phyloP scores from a whole-genome alignment of 2,797 vertebrate species.

The Yasuhikotakia modesta region DNA sequence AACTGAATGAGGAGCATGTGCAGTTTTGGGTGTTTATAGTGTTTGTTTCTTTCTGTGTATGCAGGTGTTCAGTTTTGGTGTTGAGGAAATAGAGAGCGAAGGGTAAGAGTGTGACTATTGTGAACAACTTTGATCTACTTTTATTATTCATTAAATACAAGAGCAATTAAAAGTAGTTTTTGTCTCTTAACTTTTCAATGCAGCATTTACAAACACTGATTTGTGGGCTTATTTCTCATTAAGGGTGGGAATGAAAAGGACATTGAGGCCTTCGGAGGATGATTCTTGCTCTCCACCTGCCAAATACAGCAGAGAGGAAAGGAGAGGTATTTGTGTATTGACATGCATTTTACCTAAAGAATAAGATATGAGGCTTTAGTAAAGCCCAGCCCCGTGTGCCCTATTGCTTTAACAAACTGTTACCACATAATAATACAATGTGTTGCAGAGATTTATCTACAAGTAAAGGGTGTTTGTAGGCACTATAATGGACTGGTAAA shows the following conservation, averaged over 20 bases:
- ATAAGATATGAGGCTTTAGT: too few relatives aligned
- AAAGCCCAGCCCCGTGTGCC: too few relatives aligned
- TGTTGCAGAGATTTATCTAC: too few relatives aligned
- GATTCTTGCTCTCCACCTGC: constrained; percentile 85
- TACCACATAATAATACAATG: too few relatives aligned
- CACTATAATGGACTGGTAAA: too few relatives aligned
- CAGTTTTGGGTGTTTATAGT: background rate
- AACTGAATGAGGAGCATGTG: background rate
- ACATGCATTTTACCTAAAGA: too few relatives aligned
- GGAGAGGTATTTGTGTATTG: constrained; percentile 82
- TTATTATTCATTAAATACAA: background rate
- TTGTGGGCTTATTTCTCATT: constrained; percentile 57
- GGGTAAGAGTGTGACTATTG: constrained; percentile 80
- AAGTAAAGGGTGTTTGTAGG: too few relatives aligned
- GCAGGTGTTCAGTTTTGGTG: constrained; percentile 89
- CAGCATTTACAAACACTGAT: too few relatives aligned
- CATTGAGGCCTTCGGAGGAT: constrained; percentile 89
- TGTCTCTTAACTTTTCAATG: too few relatives aligned
- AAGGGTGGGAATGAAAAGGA: constrained; percentile 91
- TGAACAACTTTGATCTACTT: background rate
- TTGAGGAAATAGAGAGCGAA: constrained; percentile 91
- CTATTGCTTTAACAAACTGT: too few relatives aligned
- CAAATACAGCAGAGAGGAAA: constrained; percentile 94
- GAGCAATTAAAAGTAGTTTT: too few relatives aligned
- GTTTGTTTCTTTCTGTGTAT: constrained; percentile 16